Evolutionary conservation across 53 echinoderm and acorn worm species (phyloP).

Genomic region (Arbacia lixula): DNA sequence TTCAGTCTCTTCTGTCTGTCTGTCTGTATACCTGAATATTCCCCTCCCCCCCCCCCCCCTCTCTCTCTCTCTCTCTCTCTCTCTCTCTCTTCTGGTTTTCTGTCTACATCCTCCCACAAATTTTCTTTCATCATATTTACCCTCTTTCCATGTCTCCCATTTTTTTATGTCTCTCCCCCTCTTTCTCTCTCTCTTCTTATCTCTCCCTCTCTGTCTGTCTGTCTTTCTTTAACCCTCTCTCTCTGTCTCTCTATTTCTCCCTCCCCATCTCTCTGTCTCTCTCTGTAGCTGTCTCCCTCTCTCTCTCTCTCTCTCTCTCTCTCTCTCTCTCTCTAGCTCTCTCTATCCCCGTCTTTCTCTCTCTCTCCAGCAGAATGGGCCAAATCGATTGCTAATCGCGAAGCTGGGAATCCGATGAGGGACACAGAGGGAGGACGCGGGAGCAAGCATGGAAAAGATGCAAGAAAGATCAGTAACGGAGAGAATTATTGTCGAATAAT

Average conservation of each 20-base stretch:
- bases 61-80: background rate
- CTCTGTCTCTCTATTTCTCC: background rate
- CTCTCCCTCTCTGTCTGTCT: background rate
- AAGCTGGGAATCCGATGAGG: too few relatives aligned
- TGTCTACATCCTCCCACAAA: background rate
- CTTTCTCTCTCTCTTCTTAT: background rate
- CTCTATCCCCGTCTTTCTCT: background rate
- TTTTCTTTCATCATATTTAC: background rate
- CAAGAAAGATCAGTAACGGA: too few relatives aligned
- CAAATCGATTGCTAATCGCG: too few relatives aligned
- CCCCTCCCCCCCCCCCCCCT: background rate
- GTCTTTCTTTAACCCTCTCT: background rate
- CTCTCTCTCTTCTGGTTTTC: background rate
- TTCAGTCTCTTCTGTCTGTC: background rate
- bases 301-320: background rate
- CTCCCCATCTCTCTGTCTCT: background rate
- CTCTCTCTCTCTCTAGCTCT: too few relatives aligned
- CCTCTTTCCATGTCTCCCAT: too few relatives aligned
- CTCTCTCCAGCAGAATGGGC: too few relatives aligned
- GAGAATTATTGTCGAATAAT: too few relatives aligned
- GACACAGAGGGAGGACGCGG: too few relatives aligned
- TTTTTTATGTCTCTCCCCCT: background rate
- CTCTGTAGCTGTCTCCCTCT: background rate
- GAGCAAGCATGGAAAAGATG: too few relatives aligned
- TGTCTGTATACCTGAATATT: background rate